Percentiles rank a stretch among this genome's conserved stretches.
These are phyloP conservation scores for Hyalella azteca DNA, from an alignment of 2,888 invertebrate genomes.

Conservation along the genomic window DNA sequence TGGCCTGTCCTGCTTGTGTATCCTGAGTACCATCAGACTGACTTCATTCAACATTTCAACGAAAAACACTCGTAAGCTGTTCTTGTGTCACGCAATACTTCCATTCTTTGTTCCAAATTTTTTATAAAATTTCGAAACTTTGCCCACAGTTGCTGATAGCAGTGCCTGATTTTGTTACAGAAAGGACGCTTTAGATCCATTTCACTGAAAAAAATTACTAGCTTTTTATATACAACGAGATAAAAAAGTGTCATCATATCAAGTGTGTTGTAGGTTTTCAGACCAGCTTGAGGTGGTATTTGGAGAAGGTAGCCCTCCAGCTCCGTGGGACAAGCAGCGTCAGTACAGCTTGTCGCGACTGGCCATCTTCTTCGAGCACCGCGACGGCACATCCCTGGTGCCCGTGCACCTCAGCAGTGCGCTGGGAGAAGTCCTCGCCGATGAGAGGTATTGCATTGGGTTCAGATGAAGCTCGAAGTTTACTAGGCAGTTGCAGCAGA, in stretches of 20 bases:
- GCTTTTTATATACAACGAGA: too few species aligned
- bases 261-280: constrained; percentile 66
- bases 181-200: too few species aligned
- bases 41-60: constrained; percentile 81
- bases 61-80: constrained; percentile 65
- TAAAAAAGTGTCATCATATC: too few species aligned
- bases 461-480: background rate
- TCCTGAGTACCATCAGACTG: constrained; percentile 85
- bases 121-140: too few species aligned
- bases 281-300: constrained; percentile 70
- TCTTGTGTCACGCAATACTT: too few species aligned
- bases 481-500: too few species aligned
- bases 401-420: constrained; percentile 68
- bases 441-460: constrained; percentile 65
- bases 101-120: too few species aligned
- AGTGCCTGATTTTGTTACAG: too few species aligned
- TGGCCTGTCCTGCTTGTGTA: constrained; percentile 92
- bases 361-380: constrained; percentile 77
- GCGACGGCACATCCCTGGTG: constrained; percentile 69
- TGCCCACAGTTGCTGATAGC: too few species aligned
- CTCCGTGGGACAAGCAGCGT: constrained; percentile 74
- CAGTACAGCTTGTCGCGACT: constrained; percentile 70
- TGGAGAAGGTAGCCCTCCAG: constrained; percentile 66
- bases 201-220: too few species aligned
- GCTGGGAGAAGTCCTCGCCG: constrained; percentile 69